A percentile compares a stretch with the other conserved stretches of the same genome.
Evolutionary conservation across 2,888 invertebrate genomes (phyloP).

Genomic region (Lasioglossum calceatum): DNA sequence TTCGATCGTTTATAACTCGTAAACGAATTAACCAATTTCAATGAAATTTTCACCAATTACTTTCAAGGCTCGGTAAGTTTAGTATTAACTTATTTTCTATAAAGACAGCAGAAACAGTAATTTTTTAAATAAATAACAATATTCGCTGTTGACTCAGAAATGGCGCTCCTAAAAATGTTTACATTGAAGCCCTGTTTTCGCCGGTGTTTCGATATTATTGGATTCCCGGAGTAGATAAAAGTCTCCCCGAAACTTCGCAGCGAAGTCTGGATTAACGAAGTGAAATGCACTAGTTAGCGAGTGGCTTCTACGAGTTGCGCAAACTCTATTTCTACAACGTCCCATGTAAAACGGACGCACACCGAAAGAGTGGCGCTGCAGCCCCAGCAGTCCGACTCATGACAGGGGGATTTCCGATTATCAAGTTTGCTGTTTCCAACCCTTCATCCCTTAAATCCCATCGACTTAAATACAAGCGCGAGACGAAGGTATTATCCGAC

Average conservation of each 20-base stretch:
- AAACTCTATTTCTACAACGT: slow-evolving; percentile 17
- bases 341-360: slow-evolving; percentile 22
- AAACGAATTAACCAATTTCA: no score
- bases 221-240: not conserved
- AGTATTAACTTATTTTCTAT: no score
- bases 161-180: slow-evolving; percentile 1
- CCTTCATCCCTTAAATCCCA: slow-evolving; percentile 24
- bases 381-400: slow-evolving; percentile 48
- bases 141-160: not conserved
- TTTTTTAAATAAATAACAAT: no score
- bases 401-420: slow-evolving; percentile 55
- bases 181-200: not conserved
- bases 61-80: no score
- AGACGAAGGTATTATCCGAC: not conserved
- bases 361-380: slow-evolving; percentile 36
- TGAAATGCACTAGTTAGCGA: slow-evolving; percentile 21
- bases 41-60: no score
- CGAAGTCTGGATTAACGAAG: slow-evolving; percentile 44
- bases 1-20: no score
- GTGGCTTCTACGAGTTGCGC: slow-evolving; percentile 36
- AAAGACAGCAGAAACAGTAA: no score
- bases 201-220: slow-evolving; percentile 17
- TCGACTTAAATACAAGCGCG: slow-evolving; percentile 13
- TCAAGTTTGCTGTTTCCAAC: slow-evolving; percentile 49
- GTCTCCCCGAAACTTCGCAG: slow-evolving; percentile 38